These are phyloP conservation scores for Suncus etruscus DNA, from an alignment of 2,113 vertebrate genomes.

Conservation along the genomic window DNA sequence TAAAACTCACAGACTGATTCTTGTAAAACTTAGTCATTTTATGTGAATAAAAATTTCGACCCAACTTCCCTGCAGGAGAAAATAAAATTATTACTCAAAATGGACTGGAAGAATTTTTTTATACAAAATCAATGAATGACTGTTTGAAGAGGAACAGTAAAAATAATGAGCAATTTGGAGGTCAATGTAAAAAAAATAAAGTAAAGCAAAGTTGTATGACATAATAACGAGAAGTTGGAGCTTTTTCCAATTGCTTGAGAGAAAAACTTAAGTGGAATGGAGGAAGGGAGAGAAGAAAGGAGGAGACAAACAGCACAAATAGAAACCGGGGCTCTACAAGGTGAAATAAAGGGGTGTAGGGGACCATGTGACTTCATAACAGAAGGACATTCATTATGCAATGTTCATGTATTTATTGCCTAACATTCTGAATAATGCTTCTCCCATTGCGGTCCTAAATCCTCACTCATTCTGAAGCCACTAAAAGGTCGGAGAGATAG, in stretches of 20 bases:
- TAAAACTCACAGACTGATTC: neutral
- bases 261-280: neutral
- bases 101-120: neutral
- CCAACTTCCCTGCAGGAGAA: neutral
- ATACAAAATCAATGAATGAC: neutral
- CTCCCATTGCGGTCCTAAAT: neutral
- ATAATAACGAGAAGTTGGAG: neutral
- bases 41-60: neutral
- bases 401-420: neutral
- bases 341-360: rapidly evolving
- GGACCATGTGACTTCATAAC: neutral
- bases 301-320: neutral
- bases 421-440: neutral
- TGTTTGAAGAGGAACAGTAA: neutral
- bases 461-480: neutral
- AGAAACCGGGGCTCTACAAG: neutral
- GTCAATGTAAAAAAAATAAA: neutral
- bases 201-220: neutral
- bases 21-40: neutral
- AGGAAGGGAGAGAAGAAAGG: rapidly evolving
- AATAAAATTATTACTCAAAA: neutral
- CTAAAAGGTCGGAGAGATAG: no score
- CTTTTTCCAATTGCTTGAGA: neutral
- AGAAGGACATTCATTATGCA: no score
- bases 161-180: neutral